phyloP scores from a whole-genome alignment of 37 sponge, comb jelly and placozoan genomes.

The Ianthella basta region DNA sequence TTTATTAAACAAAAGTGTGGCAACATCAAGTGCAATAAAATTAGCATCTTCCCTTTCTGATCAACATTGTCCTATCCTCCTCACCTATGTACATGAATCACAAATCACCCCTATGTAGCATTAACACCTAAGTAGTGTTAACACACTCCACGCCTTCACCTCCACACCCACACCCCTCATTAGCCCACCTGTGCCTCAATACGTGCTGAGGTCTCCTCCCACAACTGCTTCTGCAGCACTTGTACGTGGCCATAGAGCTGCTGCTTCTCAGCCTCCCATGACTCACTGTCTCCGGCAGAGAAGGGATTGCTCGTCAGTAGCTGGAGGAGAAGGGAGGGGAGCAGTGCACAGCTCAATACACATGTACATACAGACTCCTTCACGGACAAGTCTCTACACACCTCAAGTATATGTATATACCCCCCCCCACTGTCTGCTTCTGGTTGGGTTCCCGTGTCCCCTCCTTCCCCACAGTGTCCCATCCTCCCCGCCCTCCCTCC shows the following conservation, averaged over 20 bases:
- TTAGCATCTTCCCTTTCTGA: too few species aligned
- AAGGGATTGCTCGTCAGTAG: slow-evolving; percentile 27
- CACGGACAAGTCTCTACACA: too few species aligned
- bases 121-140: too few species aligned
- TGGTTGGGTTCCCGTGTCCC: neutral
- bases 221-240: slow-evolving; percentile 65
- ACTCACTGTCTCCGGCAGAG: slow-evolving; percentile 15
- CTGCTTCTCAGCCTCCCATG: slow-evolving; percentile 31
- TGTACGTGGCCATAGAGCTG: slow-evolving; percentile 46
- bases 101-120: too few species aligned
- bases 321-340: neutral
- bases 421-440: neutral
- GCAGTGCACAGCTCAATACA: neutral
- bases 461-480: neutral
- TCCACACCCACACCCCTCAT: neutral
- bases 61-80: too few species aligned
- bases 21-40: too few species aligned
- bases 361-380: neutral
- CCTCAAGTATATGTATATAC: neutral
- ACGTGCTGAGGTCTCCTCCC: slow-evolving; percentile 68
- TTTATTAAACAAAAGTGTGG: too few species aligned
- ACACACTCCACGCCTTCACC: too few species aligned
- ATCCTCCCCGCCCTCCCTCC: neutral
- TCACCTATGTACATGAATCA: too few species aligned
- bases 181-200: slow-evolving; percentile 75